Conservation (phyloP, 1,140 invertebrate genomes). For the Pseudoatta argentina region DNA sequence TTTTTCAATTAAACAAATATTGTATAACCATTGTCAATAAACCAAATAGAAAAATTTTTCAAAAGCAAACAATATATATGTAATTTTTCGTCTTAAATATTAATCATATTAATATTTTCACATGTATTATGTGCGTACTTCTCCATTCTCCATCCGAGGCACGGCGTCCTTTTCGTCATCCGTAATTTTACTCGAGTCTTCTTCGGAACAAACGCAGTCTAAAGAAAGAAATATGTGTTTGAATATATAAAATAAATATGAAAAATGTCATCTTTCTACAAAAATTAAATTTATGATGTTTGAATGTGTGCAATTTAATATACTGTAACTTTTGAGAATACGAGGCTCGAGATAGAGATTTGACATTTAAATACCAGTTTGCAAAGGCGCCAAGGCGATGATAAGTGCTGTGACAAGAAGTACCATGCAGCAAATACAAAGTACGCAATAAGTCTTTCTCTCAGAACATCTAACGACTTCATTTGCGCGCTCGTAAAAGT, state of each 20-base stretch:
- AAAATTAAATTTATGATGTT: neutral
- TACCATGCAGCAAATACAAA: slow-evolving; percentile 90
- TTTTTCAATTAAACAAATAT: too few species aligned
- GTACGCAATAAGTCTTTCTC: slow-evolving; percentile 93
- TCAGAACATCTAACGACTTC: slow-evolving; percentile 95
- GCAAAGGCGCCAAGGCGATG: slow-evolving; percentile 95
- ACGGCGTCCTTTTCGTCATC: slow-evolving; percentile 88
- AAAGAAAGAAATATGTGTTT: slow-evolving; percentile 35
- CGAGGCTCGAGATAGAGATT: neutral
- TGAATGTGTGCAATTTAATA: neutral
- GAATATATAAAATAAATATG: neutral
- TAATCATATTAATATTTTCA: neutral
- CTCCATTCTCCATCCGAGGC: slow-evolving; percentile 91
- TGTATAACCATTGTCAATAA: neutral
- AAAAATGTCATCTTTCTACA: neutral
- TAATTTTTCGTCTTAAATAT: neutral
- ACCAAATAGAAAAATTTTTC: neutral
- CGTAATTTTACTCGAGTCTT: slow-evolving; percentile 89
- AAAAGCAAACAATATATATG: neutral
- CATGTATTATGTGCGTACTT: slow-evolving; percentile 71
- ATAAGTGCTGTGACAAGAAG: slow-evolving; percentile 94
- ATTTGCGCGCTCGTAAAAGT: slow-evolving; percentile 90
- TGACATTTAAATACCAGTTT: slow-evolving; percentile 86
- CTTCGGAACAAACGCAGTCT: slow-evolving; percentile 91
- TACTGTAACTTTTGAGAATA: neutral